A percentile compares a stretch with the other conserved stretches of the same genome.
Evolutionary conservation across 2,888 invertebrate species (phyloP).

Genomic region (Cyaniris semiargus): DNA sequence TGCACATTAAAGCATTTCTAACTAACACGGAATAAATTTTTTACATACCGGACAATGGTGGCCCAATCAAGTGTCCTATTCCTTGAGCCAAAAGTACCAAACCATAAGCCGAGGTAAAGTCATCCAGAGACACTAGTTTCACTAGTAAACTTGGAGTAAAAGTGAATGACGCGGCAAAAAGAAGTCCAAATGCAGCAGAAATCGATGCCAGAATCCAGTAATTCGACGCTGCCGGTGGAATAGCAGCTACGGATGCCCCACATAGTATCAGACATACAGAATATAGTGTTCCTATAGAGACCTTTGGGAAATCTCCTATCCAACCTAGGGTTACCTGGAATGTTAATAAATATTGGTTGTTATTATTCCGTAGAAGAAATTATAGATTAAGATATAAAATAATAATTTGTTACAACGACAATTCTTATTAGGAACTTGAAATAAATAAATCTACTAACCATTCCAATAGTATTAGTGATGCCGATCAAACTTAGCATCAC

Average conservation of each 20-base stretch:
- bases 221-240: constrained; percentile 77
- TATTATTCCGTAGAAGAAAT: too few species aligned
- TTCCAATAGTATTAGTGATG: constrained; percentile 93
- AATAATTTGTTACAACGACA: too few species aligned
- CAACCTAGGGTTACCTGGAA: constrained; percentile 89
- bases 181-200: constrained; percentile 89
- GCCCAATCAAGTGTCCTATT: constrained; percentile 94
- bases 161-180: constrained; percentile 95
- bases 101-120: constrained; percentile 96
- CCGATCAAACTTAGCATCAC: constrained; percentile 92
- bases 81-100: constrained; percentile 94
- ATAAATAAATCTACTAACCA: constrained; percentile 78
- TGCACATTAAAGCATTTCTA: neutral
- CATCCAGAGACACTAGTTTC: constrained; percentile 92
- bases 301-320: constrained; percentile 92
- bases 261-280: constrained; percentile 87
- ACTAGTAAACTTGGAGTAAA: constrained; percentile 95
- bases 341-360: too few species aligned
- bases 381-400: too few species aligned
- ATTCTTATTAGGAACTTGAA: neutral
- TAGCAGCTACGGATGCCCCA: constrained; percentile 81
- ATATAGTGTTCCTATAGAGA: constrained; percentile 91
- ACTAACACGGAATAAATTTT: neutral
- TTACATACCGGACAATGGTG: constrained; percentile 90
- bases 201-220: constrained; percentile 74